Percentiles rank a stretch among this genome's conserved stretches.
Conservation (phyloP, 2,797 vertebrate genomes). For the Acrocephalus scirpaceus region DNA sequence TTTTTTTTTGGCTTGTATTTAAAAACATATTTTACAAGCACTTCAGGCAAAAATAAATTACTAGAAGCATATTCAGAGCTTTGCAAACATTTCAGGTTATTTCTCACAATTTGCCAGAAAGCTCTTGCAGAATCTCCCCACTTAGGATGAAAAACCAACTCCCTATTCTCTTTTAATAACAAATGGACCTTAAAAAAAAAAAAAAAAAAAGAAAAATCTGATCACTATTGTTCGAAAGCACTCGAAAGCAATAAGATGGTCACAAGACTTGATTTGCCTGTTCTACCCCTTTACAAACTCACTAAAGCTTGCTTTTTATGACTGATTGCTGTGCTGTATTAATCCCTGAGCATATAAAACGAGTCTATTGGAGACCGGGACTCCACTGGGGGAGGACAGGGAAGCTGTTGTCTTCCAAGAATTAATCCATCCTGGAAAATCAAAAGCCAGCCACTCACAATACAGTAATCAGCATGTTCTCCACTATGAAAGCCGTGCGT, state of each 20-base stretch:
- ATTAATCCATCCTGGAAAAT: constrained; percentile 85
- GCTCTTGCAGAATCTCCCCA: neutral
- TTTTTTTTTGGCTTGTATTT: neutral
- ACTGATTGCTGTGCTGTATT: constrained; percentile 84
- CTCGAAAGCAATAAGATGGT: constrained; percentile 78
- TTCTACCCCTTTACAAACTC: constrained; percentile 77
- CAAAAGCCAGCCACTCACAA: constrained; percentile 87
- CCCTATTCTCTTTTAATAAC: constrained; percentile 73
- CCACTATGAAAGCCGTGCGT: constrained; percentile 78
- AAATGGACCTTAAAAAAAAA: constrained; percentile 40
- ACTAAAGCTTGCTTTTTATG: constrained; percentile 78
- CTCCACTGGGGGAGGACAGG: constrained; percentile 80
- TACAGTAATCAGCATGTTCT: constrained; percentile 91
- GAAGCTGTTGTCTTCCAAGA: constrained; percentile 81
- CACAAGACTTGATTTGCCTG: constrained; percentile 80
- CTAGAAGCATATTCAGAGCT: neutral
- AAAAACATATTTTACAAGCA: neutral
- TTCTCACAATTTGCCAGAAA: neutral
- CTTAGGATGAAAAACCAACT: constrained; percentile 67
- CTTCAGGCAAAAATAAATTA: neutral
- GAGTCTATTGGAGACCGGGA: constrained; percentile 80
- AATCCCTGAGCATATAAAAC: constrained; percentile 83
- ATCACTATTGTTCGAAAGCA: constrained; percentile 75
- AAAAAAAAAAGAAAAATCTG: constrained; percentile 14
- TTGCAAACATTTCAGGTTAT: neutral